A percentile compares a stretch with the other conserved stretches of the same genome.
These are phyloP conservation scores for Hirtodrosophila alboralis DNA, from an alignment of 2,888 invertebrate genomes.

Conservation along the genomic window DNA sequence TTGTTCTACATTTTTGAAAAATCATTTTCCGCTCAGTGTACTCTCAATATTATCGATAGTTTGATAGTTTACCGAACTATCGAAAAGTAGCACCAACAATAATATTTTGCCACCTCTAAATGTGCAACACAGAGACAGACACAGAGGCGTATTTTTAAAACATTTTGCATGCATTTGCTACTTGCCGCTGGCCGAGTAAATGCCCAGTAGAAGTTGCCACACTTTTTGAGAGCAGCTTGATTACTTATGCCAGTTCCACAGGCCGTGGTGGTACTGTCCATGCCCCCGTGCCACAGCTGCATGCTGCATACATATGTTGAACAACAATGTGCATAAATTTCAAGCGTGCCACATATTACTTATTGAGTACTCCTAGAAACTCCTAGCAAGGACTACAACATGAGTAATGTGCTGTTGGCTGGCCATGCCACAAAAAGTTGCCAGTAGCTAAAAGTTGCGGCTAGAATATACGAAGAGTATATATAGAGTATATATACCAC, in stretches of 20 bases:
- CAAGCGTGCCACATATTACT: conserved; percentile 32
- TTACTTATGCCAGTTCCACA: too few species aligned
- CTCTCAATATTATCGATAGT: too few species aligned
- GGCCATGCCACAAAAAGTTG: conserved; percentile 18
- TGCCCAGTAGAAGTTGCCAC: conserved; percentile 46
- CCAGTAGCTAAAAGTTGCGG: conserved; percentile 8
- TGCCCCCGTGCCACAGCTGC: conserved; percentile 11
- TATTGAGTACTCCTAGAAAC: too few species aligned
- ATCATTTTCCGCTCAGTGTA: too few species aligned
- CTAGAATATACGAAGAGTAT: too few species aligned
- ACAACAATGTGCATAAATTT: conserved; percentile 68
- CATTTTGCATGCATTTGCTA: conserved; percentile 41
- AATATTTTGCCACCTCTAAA: too few species aligned
- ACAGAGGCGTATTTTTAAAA: conserved; percentile 15
- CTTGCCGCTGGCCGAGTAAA: conserved; percentile 25
- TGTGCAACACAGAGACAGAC: neutral
- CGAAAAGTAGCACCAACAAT: too few species aligned
- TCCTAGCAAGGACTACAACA: too few species aligned
- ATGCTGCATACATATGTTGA: conserved; percentile 26
- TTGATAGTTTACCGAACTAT: too few species aligned
- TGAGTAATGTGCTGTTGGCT: too few species aligned
- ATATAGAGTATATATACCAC: conserved; percentile 18
- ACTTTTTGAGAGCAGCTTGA: conserved; percentile 45
- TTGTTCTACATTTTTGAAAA: too few species aligned
- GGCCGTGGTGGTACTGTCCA: too few species aligned